These are phyloP conservation scores for Pinctada fucata DNA, from an alignment of 2,888 invertebrate species.

Conservation along the genomic window DNA sequence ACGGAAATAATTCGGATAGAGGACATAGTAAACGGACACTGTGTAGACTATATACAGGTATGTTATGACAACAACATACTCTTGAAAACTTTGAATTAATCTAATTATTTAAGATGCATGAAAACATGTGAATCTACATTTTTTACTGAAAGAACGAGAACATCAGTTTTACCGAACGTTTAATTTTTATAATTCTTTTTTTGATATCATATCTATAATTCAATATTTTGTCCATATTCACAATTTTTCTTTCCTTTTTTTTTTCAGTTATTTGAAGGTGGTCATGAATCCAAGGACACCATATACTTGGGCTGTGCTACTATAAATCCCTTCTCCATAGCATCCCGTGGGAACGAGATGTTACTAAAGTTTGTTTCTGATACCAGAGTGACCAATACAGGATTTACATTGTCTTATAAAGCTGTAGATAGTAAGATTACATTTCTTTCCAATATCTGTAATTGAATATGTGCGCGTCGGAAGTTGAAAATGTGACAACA, in stretches of 20 bases:
- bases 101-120: too few relatives aligned
- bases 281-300: background rate
- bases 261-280: background rate
- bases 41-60: slow-evolving; percentile 26
- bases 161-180: too few relatives aligned
- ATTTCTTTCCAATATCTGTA: background rate
- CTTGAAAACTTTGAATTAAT: too few relatives aligned
- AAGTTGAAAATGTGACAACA: background rate
- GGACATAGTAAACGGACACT: background rate
- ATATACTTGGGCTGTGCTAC: background rate
- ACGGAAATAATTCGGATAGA: slow-evolving; percentile 1
- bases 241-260: too few relatives aligned
- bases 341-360: background rate
- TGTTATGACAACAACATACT: background rate
- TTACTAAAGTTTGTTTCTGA: slow-evolving; percentile 4
- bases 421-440: slow-evolving; percentile 5
- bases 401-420: background rate
- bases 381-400: background rate
- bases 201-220: too few relatives aligned
- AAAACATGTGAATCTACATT: too few relatives aligned
- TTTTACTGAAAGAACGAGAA: too few relatives aligned
- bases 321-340: slow-evolving; percentile 1
- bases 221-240: too few relatives aligned
- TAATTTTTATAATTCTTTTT: too few relatives aligned
- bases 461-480: background rate